phyloP scores from a whole-genome alignment of 2,888 invertebrate species.

The Lasioglossum zephyrum region DNA sequence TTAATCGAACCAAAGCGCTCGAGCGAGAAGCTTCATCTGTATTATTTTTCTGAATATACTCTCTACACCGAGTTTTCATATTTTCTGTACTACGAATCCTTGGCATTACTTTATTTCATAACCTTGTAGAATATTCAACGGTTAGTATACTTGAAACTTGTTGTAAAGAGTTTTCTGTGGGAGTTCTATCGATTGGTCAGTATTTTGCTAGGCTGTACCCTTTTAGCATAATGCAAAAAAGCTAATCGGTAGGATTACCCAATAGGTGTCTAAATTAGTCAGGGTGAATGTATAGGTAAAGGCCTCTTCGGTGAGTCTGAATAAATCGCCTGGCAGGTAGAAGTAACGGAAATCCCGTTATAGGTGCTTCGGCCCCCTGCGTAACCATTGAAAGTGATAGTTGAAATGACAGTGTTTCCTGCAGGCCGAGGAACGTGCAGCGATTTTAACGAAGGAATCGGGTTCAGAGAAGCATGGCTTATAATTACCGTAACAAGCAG shows the following conservation, averaged over 20 bases:
- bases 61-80: too few relatives aligned
- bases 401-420: slow-evolving; percentile 50
- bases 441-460: slow-evolving; percentile 22
- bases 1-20: too few relatives aligned
- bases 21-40: too few relatives aligned
- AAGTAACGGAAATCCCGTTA: slow-evolving; percentile 36
- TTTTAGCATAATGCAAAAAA: neutral
- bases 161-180: too few relatives aligned
- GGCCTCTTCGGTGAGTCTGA: neutral
- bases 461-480: slow-evolving; percentile 9
- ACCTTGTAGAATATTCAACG: too few relatives aligned
- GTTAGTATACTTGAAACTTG: too few relatives aligned
- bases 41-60: too few relatives aligned
- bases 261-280: neutral
- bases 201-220: too few relatives aligned
- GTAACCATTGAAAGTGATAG: slow-evolving; percentile 51
- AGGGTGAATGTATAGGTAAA: neutral
- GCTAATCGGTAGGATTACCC: neutral
- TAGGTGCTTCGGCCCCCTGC: neutral
- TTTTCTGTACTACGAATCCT: too few relatives aligned
- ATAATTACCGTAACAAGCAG: slow-evolving; percentile 12
- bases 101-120: too few relatives aligned
- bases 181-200: too few relatives aligned
- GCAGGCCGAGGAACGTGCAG: slow-evolving; percentile 27
- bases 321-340: slow-evolving; percentile 19